Evolutionary conservation across 2,797 vertebrate species (phyloP).

Genomic region (Ammospiza maritima): DNA sequence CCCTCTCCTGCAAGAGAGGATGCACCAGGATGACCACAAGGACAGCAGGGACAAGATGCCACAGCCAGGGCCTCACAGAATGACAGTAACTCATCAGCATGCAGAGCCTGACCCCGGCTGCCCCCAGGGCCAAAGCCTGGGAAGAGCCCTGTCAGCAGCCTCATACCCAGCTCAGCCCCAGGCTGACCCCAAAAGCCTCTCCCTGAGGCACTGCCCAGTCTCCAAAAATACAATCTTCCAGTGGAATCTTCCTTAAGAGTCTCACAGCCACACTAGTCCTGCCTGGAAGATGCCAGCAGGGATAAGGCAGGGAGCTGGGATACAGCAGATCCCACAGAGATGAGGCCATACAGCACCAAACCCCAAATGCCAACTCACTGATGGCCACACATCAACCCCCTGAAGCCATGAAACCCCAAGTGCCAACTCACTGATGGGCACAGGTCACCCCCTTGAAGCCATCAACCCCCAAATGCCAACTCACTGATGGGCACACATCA

Average conservation of each 20-base stretch:
- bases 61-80: not conserved
- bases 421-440: too few species aligned
- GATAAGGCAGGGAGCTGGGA: not conserved
- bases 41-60: not conserved
- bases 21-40: not conserved
- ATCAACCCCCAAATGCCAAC: too few species aligned
- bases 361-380: not conserved
- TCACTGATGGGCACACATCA: too few species aligned
- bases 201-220: not conserved
- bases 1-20: not conserved
- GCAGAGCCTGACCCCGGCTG: not conserved
- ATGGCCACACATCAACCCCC: too few species aligned
- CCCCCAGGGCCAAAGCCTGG: not conserved
- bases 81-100: not conserved
- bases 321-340: not conserved
- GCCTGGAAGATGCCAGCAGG: not conserved
- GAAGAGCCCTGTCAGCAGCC: not conserved
- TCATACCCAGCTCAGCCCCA: not conserved
- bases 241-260: not conserved
- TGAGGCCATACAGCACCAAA: not conserved
- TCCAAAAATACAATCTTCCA: not conserved
- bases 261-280: fast-evolving
- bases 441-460: too few species aligned
- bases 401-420: not conserved
- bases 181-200: not conserved